These are phyloP conservation scores for Argentina silus DNA, from an alignment of 2,797 vertebrate species.

Conservation along the genomic window DNA sequence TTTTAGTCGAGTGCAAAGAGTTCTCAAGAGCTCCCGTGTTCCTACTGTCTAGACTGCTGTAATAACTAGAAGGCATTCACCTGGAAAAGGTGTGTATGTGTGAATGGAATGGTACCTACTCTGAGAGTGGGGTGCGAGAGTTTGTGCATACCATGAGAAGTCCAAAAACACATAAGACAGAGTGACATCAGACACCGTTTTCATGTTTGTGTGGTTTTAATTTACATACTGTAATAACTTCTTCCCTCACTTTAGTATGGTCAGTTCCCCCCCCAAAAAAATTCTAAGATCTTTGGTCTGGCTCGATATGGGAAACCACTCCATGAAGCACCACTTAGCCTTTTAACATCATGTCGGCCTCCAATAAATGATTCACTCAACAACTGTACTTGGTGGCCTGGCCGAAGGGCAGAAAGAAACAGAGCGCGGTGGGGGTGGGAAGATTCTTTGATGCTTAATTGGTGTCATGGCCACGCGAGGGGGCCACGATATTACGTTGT, in stretches of 20 bases:
- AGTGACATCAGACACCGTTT: conserved; percentile 5
- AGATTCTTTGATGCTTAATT: conserved; percentile 39
- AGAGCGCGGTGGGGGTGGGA: too few relatives aligned
- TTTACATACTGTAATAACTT: neutral
- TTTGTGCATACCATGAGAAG: conserved; percentile 8
- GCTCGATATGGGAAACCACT: neutral
- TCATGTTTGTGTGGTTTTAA: conserved; percentile 7
- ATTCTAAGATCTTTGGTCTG: too few relatives aligned
- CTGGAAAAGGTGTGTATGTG: conserved; percentile 35
- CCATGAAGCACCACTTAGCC: neutral
- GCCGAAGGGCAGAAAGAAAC: too few relatives aligned
- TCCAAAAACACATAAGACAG: neutral
- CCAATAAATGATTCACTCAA: neutral
- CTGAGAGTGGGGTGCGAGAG: conserved; percentile 20
- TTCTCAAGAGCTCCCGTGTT: conserved; percentile 30
- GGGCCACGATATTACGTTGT: conserved; percentile 28
- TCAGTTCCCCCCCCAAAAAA: too few relatives aligned
- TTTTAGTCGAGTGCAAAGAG: neutral
- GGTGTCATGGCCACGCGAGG: conserved; percentile 47
- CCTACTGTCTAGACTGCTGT: conserved; percentile 47
- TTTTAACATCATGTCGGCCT: neutral
- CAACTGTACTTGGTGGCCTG: neutral
- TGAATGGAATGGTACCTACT: conserved; percentile 12
- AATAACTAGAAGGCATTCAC: conserved; percentile 41
- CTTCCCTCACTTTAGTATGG: neutral